Evolutionary conservation across 2,888 invertebrate species (phyloP), one percentile per base, ranked within the genome.

Genomic region (Exephanes ischioxanthus): DNA sequence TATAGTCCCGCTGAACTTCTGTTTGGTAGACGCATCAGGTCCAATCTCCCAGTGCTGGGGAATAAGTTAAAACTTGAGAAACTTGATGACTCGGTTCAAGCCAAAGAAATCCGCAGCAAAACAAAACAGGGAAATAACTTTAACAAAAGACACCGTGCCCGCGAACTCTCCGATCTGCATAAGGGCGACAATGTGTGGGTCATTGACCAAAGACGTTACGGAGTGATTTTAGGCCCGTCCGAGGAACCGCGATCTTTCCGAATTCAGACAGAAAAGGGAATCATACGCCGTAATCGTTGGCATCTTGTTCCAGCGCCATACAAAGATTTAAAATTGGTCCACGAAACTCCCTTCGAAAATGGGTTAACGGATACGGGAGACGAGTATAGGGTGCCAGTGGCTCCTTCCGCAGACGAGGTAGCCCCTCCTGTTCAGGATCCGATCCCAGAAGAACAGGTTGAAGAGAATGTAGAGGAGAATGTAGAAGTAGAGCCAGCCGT

Each of bases 111-210:
- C 16, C 14, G 4, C 16, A 11, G 48, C 1, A 48, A 48, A 48
- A 48, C 48, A 11, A 48, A 48, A 48, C 84, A 84, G 45, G 86
- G 87, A 78, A 30, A 11, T n/a, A 75, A 84, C 11, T 87, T 68
- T 58, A 83, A 88, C 73, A 58, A 66, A 33, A 83, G 86, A 41
- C 89, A 89, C 71, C 78, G 87, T 19, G 80, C 75, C 37, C 53
- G 51, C 3, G 77, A 87, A 33, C 76, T 89, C 51, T 79, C 82
- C 16, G 85, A 83, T 7, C 61, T 89, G 0, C 0, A n/a, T 4
- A 58, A 45, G 3, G 88, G 87, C 11, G 88, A 89, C 3, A 53
- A 63, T 16, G 89, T 90, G 0, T 90, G 90, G 90, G 68, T 90
- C 0, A 86, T 87, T 19, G 89, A 90, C 81, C 61, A 87, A 67